Evolutionary conservation across 2,797 vertebrate genomes (phyloP).

Genomic region (Epinephelus malabaricus): DNA sequence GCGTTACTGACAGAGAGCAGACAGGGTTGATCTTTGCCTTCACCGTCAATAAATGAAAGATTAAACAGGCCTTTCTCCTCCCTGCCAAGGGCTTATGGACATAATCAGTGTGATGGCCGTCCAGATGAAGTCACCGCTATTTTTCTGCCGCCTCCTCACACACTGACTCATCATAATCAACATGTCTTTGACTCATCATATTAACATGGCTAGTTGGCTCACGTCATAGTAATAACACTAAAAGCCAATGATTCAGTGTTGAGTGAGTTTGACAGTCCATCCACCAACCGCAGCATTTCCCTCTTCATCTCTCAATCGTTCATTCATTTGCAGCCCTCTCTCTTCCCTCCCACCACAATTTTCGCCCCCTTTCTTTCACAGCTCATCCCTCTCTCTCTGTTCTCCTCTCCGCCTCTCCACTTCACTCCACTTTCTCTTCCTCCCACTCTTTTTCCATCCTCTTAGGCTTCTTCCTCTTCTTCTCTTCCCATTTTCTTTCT

Average conservation of each 20-base stretch:
- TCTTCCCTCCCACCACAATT: not conserved
- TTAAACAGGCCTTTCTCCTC: slow-evolving; percentile 11
- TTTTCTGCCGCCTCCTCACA: slow-evolving; percentile 33
- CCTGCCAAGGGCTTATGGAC: not conserved
- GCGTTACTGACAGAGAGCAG: slow-evolving; percentile 12
- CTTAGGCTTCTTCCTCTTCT: not conserved
- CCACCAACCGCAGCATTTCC: not conserved
- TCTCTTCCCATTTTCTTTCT: not conserved
- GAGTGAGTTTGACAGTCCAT: slow-evolving; percentile 17
- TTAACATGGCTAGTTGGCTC: slow-evolving; percentile 30
- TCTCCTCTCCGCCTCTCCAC: slow-evolving; percentile 2
- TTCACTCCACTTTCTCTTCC: not conserved
- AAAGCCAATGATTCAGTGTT: slow-evolving; percentile 37
- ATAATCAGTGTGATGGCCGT: slow-evolving; percentile 17
- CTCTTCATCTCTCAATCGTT: not conserved
- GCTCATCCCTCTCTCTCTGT: not conserved
- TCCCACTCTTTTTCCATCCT: not conserved
- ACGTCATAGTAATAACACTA: slow-evolving; percentile 38
- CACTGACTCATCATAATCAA: slow-evolving; percentile 45
- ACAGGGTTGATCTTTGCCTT: slow-evolving; percentile 7
- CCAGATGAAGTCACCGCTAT: slow-evolving; percentile 35
- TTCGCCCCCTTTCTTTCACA: not conserved
- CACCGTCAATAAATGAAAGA: not conserved
- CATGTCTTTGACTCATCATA: slow-evolving; percentile 55
- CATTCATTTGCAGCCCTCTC: not conserved